These are phyloP conservation scores for Actinia equina DNA, from an alignment of 64 coral and sea anemone species.

Conservation along the genomic window DNA sequence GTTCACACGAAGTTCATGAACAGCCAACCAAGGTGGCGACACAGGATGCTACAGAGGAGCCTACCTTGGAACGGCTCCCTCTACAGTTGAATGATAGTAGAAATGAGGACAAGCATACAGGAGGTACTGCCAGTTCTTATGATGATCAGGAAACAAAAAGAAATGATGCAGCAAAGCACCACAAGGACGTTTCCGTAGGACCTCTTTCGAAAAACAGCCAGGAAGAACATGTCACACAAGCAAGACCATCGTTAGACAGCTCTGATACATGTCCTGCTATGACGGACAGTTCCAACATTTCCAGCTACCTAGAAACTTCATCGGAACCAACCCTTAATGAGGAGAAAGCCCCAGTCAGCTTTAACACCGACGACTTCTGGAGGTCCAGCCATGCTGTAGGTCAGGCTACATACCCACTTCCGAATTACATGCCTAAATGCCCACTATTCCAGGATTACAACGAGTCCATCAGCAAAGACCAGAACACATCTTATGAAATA, in stretches of 20 bases:
- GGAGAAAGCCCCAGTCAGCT: not conserved
- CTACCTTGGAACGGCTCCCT: not conserved
- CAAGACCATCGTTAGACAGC: not conserved
- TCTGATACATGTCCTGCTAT: not conserved
- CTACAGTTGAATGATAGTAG: not conserved
- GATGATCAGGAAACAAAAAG: too few species aligned
- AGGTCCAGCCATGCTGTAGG: not conserved
- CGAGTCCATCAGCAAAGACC: too few species aligned
- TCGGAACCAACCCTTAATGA: not conserved
- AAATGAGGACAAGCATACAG: not conserved
- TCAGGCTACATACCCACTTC: not conserved
- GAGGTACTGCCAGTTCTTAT: not conserved
- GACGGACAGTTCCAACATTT: not conserved
- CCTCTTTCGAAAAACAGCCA: not conserved
- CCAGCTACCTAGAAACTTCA: not conserved
- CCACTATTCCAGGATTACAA: too few species aligned
- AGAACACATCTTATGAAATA: too few species aligned
- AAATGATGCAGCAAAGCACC: too few species aligned
- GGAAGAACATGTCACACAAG: not conserved
- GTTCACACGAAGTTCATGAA: not conserved
- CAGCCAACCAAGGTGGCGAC: not conserved
- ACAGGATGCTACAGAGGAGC: not conserved
- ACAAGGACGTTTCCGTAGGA: not conserved
- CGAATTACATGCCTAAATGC: too few species aligned
- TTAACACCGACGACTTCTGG: not conserved